Conservation (phyloP, 2,888 invertebrate species). For the Athalia cordata region DNA sequence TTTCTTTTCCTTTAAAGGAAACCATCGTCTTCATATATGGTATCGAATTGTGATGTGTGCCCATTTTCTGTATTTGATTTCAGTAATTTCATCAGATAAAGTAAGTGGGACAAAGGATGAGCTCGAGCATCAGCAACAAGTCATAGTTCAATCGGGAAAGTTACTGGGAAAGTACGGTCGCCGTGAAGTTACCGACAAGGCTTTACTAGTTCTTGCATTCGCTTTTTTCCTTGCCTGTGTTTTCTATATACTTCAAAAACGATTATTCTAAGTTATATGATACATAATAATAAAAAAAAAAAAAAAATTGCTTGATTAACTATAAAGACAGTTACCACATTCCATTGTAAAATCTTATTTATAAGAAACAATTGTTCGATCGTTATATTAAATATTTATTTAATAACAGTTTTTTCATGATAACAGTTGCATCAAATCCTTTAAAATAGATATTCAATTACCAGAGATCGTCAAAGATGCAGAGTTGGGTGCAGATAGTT, state of each 20-base stretch:
- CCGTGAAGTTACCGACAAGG: constrained; percentile 96
- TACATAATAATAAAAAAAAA: neutral
- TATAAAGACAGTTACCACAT: no score
- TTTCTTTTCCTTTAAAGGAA: neutral
- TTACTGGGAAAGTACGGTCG: constrained; percentile 95
- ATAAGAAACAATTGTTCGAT: no score
- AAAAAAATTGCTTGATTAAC: no score
- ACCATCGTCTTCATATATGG: neutral
- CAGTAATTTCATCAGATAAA: constrained; percentile 75
- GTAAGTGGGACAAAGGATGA: constrained; percentile 85
- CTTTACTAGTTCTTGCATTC: constrained; percentile 90
- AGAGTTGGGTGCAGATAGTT: constrained; percentile 59
- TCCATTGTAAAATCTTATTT: no score
- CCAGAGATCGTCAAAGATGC: constrained; percentile 61
- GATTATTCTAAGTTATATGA: constrained; percentile 80
- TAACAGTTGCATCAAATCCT: neutral
- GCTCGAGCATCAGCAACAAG: constrained; percentile 88
- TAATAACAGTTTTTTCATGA: neutral
- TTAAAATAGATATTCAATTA: constrained; percentile 46
- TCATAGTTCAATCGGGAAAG: constrained; percentile 92
- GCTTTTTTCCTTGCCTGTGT: constrained; percentile 93
- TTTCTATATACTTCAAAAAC: constrained; percentile 93
- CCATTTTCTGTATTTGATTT: constrained; percentile 61
- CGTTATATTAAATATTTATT: neutral
- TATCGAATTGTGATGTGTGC: constrained; percentile 59